Evolutionary conservation across 2,113 vertebrate genomes (phyloP).

Genomic region (Chamaea fasciata): DNA sequence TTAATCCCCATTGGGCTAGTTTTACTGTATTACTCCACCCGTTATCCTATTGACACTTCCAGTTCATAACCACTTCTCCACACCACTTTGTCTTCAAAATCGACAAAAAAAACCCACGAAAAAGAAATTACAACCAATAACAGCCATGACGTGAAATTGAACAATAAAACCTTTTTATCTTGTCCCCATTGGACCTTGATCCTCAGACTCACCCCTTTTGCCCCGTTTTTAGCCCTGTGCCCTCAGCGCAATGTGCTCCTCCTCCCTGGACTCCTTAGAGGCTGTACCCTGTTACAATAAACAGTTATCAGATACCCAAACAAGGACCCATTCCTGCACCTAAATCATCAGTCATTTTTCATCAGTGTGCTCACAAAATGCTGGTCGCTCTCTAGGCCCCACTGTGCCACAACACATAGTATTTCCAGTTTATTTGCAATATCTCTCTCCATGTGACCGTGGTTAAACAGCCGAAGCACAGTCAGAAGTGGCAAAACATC

Average conservation of each 20-base stretch:
- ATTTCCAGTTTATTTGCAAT: not conserved
- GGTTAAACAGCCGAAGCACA: fast-evolving
- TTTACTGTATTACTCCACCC: not conserved
- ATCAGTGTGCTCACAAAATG: not conserved
- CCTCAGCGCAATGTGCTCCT: not conserved
- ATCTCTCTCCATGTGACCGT: not conserved
- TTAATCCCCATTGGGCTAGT: not conserved
- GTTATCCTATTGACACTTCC: not conserved
- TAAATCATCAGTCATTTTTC: not conserved
- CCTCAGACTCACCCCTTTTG: no score
- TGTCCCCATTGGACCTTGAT: not conserved
- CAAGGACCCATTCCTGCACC: not conserved
- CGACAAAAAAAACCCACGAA: no score
- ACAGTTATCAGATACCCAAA: not conserved
- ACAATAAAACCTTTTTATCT: not conserved
- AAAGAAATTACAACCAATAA: no score
- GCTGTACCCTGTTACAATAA: not conserved
- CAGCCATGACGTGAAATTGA: no score
- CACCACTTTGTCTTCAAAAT: not conserved
- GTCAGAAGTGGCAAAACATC: not conserved
- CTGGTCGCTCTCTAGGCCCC: not conserved
- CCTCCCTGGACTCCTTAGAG: not conserved
- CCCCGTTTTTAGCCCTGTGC: not conserved
- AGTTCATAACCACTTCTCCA: not conserved
- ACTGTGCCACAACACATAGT: not conserved